Conservation (phyloP, 1,140 invertebrate species). For the Sitophilus oryzae region DNA sequence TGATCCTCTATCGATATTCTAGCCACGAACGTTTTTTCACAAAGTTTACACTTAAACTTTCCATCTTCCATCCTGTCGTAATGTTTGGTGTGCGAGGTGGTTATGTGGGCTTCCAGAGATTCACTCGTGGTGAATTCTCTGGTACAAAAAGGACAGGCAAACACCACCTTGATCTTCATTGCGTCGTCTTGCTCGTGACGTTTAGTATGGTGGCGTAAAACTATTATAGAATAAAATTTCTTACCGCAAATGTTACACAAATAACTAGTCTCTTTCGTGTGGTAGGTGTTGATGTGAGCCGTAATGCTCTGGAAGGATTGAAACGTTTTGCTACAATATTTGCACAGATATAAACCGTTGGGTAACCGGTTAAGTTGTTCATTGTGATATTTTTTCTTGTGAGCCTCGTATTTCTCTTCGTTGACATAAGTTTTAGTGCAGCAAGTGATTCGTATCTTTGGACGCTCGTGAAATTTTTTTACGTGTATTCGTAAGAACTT, state of each 20-base stretch:
- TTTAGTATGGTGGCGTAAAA: constrained; percentile 5
- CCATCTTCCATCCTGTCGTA: constrained; percentile 8
- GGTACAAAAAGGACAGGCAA: constrained; percentile 14
- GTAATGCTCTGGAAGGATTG: constrained; percentile 4
- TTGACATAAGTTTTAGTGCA: neutral
- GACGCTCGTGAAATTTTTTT: constrained; percentile 8
- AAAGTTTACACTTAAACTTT: constrained; percentile 14
- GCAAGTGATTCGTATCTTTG: constrained; percentile 3
- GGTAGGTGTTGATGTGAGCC: constrained; percentile 17
- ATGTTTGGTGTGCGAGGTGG: constrained; percentile 15
- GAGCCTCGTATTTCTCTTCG: constrained; percentile 4
- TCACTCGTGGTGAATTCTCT: constrained; percentile 14
- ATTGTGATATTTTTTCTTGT: constrained; percentile 16
- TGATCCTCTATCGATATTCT: constrained; percentile 13
- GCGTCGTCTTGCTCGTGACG: neutral
- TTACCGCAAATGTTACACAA: constrained; percentile 10
- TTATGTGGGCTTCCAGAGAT: constrained; percentile 13
- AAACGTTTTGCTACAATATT: constrained; percentile 20
- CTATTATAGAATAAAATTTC: constrained; percentile 3
- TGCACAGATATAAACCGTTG: constrained; percentile 13
- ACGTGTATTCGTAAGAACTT: constrained; percentile 8
- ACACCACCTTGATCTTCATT: constrained; percentile 5
- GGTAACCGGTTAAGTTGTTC: constrained; percentile 4
- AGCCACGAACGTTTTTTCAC: constrained; percentile 12
- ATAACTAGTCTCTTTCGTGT: constrained; percentile 10